phyloP scores from a whole-genome alignment of 1,140 invertebrate genomes.

The Anthonomus grandis region DNA sequence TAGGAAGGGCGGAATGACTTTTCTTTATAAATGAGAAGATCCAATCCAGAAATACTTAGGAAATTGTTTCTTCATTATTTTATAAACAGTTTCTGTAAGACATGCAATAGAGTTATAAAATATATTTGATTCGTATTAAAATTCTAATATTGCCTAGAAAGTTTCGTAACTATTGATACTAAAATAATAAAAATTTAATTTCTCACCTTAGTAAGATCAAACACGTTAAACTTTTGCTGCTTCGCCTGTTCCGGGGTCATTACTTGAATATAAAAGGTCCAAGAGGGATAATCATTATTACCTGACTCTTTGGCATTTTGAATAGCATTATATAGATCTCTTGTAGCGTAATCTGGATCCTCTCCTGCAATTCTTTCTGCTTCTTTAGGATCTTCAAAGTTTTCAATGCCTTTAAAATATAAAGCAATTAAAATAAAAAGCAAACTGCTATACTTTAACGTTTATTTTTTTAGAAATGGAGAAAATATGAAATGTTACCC shows the following conservation, averaged over 20 bases:
- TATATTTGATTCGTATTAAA: too few species aligned
- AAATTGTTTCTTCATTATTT: too few species aligned
- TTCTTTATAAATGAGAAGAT: too few species aligned
- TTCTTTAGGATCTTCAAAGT: constrained; percentile 59
- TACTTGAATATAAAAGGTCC: constrained; percentile 67
- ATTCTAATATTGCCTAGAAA: too few species aligned
- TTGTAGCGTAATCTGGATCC: constrained; percentile 76
- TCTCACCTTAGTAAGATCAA: constrained; percentile 81
- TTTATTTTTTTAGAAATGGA: too few species aligned
- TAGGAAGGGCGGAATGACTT: too few species aligned
- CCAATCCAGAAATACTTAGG: background rate
- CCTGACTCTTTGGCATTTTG: constrained; percentile 51
- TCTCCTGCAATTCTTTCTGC: constrained; percentile 62
- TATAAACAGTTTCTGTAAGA: background rate
- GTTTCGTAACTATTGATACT: too few species aligned
- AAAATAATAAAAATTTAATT: background rate
- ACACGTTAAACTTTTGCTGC: constrained; percentile 75
- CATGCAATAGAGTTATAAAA: background rate
- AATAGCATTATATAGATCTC: constrained; percentile 85
- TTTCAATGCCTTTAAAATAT: constrained; percentile 56
- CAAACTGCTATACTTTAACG: too few species aligned
- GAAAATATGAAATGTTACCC: too few species aligned
- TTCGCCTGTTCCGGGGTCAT: constrained; percentile 67
- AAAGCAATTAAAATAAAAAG: background rate
- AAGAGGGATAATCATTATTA: constrained; percentile 65